These are phyloP conservation scores for Tapera naevia DNA, from an alignment of 2,797 vertebrate species.

Conservation along the genomic window DNA sequence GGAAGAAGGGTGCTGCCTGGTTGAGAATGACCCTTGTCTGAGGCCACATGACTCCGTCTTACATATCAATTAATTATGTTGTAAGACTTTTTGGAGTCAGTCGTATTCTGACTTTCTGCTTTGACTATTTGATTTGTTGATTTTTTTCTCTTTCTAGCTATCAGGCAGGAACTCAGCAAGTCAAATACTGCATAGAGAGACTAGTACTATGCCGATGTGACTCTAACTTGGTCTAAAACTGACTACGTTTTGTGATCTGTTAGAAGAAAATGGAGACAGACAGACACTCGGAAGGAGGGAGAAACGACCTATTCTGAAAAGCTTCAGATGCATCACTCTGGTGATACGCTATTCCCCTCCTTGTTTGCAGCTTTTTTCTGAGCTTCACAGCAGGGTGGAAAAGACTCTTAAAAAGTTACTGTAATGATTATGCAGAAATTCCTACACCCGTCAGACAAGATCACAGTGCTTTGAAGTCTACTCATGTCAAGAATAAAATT, in stretches of 20 bases:
- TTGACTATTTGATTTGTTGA: neutral
- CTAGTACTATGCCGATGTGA: constrained; percentile 68
- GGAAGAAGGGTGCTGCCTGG: neutral
- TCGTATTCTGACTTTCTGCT: neutral
- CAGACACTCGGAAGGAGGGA: constrained; percentile 72
- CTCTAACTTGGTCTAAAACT: constrained; percentile 77
- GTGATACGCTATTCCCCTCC: constrained; percentile 75
- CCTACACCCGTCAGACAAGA: constrained; percentile 75
- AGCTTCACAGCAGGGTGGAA: constrained; percentile 78
- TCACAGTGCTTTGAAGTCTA: constrained; percentile 75
- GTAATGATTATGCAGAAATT: constrained; percentile 85
- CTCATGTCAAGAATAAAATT: constrained; percentile 77
- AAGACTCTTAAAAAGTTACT: constrained; percentile 78
- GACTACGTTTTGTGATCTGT: constrained; percentile 78
- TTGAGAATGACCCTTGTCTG: neutral
- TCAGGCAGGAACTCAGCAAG: constrained; percentile 96
- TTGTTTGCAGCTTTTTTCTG: constrained; percentile 77
- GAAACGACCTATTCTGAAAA: constrained; percentile 68
- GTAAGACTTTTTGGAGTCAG: neutral
- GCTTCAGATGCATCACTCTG: constrained; percentile 71
- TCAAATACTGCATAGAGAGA: constrained; percentile 90
- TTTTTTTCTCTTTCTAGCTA: constrained; percentile 77
- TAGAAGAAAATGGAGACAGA: constrained; percentile 75
- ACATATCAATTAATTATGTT: neutral
- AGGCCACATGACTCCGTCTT: neutral